Evolutionary conservation across 2,113 vertebrate species (phyloP).

Genomic region (Ibidorhyncha struthersii): DNA sequence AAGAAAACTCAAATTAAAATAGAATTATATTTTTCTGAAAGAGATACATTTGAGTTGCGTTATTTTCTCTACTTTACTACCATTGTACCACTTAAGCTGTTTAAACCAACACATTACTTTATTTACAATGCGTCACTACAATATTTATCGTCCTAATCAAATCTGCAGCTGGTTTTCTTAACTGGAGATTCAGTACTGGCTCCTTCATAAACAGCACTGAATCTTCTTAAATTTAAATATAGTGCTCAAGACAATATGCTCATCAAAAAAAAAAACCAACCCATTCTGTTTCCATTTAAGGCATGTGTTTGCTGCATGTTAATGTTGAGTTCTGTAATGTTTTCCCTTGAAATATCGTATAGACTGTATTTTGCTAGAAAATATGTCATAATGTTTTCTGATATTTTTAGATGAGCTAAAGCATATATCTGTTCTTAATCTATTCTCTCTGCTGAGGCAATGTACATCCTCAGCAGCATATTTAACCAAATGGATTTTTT

Average conservation of each 20-base stretch:
- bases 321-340: neutral
- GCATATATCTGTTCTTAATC: slow-evolving; percentile 67
- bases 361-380: slow-evolving; percentile 1
- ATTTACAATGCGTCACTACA: slow-evolving; percentile 14
- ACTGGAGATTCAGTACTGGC: neutral
- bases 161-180: slow-evolving; percentile 29
- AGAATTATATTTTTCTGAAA: neutral
- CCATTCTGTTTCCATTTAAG: neutral
- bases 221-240: slow-evolving; percentile 44
- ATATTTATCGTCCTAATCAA: slow-evolving; percentile 57
- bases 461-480: slow-evolving; percentile 70
- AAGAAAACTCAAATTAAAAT: neutral
- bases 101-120: slow-evolving; percentile 26
- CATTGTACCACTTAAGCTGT: neutral
- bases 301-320: neutral
- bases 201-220: neutral
- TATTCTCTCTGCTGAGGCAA: slow-evolving; percentile 63
- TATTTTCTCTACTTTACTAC: neutral
- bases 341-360: slow-evolving; percentile 16
- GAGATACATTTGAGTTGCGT: neutral
- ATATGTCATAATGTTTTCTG: slow-evolving; percentile 62
- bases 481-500: slow-evolving; percentile 77
- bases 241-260: slow-evolving; percentile 40
- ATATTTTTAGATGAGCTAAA: slow-evolving; percentile 64
- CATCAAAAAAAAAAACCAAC: neutral